A percentile compares a stretch with the other conserved stretches of the same genome.
These are phyloP conservation scores for Diaperis boleti DNA, from an alignment of 2,888 invertebrate genomes.

Conservation along the genomic window DNA sequence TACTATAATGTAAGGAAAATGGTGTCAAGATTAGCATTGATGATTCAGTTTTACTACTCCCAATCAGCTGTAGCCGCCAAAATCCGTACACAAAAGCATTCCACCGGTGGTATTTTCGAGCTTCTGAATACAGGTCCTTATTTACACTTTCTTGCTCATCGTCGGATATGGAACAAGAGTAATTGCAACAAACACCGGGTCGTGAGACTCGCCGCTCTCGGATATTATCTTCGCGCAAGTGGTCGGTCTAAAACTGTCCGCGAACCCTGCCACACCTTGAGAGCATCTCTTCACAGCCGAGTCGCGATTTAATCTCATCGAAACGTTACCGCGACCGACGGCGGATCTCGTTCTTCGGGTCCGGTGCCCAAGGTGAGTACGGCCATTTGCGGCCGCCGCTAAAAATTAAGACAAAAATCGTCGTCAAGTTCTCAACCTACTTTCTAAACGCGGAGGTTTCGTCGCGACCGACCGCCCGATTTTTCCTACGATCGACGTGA, in stretches of 20 bases:
- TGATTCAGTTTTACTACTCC: too few species aligned
- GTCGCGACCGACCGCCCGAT: too few species aligned
- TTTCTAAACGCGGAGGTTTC: conserved; percentile 21
- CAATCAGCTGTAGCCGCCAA: too few species aligned
- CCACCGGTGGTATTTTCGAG: neutral
- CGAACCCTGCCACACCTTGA: conserved; percentile 9
- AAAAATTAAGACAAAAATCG: conserved; percentile 9
- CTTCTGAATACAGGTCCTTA: neutral
- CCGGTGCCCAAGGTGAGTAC: neutral
- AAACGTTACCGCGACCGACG: neutral
- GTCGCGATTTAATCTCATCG: conserved; percentile 5
- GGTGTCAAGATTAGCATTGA: too few species aligned
- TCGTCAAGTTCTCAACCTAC: conserved; percentile 12
- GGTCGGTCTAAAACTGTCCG: conserved; percentile 17
- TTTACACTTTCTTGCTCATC: neutral
- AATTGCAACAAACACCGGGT: conserved; percentile 9
- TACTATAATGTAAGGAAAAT: too few species aligned
- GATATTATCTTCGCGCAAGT: conserved; percentile 7
- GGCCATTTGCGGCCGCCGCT: neutral
- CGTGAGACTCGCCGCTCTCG: conserved; percentile 9
- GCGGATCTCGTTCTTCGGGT: neutral
- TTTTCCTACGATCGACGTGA: too few species aligned
- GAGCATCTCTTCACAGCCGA: neutral
- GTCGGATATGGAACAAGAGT: conserved; percentile 8
- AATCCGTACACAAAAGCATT: too few species aligned